Base-by-base conservation (phyloP, 2,888 invertebrate species). In the Nasonovia ribisnigri region DNA sequence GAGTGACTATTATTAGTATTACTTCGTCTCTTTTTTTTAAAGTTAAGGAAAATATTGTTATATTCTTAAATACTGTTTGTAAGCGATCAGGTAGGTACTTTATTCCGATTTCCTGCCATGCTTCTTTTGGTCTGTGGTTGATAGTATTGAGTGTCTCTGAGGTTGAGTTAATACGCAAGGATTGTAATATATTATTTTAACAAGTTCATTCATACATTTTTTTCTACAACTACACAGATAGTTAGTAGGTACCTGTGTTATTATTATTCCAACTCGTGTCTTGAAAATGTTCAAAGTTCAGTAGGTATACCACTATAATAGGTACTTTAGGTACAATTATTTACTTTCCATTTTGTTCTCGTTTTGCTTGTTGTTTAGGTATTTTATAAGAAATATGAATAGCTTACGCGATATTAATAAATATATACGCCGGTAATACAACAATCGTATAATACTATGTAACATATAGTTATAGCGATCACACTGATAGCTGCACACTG, bases 291-390 rank as follows among this genome's bases (percentile, higher is more conserved):
- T 77, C 36, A 77, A 77, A 77, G 77, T 77, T 36, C 36, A 77
- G 36, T 20, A 77, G 8, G 36, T 42, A 77, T 20, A 77, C 36
- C 20, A 36, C 36, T 77, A 77, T 77, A 36, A 77, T 24, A 77
- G 36, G 26, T 84, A 29, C 43, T 84, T 84, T 84, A 43, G 26
- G 84, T 84, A 26, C 43, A 84, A 84, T 84, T 84, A 84, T 43
- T 84, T 84, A 84, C 84, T 84, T 84, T 84, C 42, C 43, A 84
- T 84, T 84, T 84, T 84, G 43, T 84, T 84, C 43, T 43, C 29
- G 11, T 43, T 84, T 84, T 4, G 43, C 5, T 84, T 43, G 29
- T 43, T 43, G 42, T 84, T 84, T 84, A 84, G 42, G 11, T 11
- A 84, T 43, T 26, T 43, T 43, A 43, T 84, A 84, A 43, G 43